Conservation (phyloP, 2,797 vertebrate genomes). For the Percopsis omiscomaycus region DNA sequence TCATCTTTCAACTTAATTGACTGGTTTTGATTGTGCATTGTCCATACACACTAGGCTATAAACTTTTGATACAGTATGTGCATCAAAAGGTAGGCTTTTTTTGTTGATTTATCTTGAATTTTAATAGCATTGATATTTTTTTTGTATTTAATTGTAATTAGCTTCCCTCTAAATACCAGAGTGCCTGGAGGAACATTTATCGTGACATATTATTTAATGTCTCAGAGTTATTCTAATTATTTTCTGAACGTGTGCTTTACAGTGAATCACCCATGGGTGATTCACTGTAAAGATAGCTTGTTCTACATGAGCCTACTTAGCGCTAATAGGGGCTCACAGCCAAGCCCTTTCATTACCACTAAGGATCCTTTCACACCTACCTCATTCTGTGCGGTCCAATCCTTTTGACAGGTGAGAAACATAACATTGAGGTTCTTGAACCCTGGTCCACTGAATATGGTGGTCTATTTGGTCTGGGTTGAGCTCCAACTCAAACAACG, state of each 20-base stretch:
- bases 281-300: conserved; percentile 57
- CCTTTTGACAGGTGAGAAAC: too few species aligned
- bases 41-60: neutral
- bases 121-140: neutral
- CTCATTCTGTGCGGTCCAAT: too few species aligned
- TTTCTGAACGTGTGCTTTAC: conserved; percentile 2
- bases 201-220: too few species aligned
- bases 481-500: too few species aligned
- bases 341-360: conserved; percentile 51
- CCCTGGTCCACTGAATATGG: too few species aligned
- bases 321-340: conserved; percentile 57
- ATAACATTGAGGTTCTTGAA: too few species aligned
- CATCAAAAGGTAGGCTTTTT: too few species aligned
- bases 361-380: conserved; percentile 11
- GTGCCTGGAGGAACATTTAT: too few species aligned
- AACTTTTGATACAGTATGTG: neutral
- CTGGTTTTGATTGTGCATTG: neutral
- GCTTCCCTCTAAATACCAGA: too few species aligned
- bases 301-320: conserved; percentile 71
- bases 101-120: neutral
- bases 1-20: neutral
- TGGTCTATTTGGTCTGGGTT: too few species aligned
- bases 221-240: too few species aligned
- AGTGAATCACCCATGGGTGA: conserved; percentile 57
- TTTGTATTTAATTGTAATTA: conserved; percentile 1